phyloP scores from a whole-genome alignment of 2,888 invertebrate genomes.

The Protodeltote pygarga region DNA sequence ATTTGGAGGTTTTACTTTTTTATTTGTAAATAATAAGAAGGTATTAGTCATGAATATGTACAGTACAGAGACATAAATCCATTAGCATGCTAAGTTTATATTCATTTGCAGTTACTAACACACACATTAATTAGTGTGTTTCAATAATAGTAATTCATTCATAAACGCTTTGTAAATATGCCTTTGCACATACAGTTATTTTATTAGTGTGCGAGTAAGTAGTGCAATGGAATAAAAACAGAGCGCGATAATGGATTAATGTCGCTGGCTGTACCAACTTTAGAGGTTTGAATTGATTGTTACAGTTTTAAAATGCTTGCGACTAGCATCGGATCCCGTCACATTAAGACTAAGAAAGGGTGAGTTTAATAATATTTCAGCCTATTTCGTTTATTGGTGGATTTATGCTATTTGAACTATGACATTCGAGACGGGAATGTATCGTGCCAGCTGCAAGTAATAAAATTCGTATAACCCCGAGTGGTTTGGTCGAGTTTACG shows the following conservation, averaged over 20 bases:
- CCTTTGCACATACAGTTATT: too few relatives aligned
- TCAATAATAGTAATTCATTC: too few relatives aligned
- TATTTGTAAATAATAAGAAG: neutral
- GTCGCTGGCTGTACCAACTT: neutral
- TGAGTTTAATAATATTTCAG: constrained; percentile 81
- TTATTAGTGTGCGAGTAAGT: too few relatives aligned
- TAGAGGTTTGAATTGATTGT: constrained; percentile 67
- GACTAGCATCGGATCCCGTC: constrained; percentile 96
- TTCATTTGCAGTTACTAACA: too few relatives aligned
- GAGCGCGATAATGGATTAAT: too few relatives aligned
- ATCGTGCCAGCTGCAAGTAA: constrained; percentile 64
- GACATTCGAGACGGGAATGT: constrained; percentile 52
- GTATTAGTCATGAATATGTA: neutral
- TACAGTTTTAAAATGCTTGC: constrained; percentile 97
- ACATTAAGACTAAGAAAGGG: constrained; percentile 96
- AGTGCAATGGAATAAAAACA: too few relatives aligned
- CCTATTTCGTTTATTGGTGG: constrained; percentile 37
- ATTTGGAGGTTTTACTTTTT: constrained; percentile 23
- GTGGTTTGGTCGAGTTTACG: constrained; percentile 69
- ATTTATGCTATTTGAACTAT: constrained; percentile 55
- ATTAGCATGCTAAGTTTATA: too few relatives aligned
- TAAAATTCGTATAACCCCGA: constrained; percentile 73
- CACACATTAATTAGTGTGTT: too few relatives aligned
- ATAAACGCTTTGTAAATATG: too few relatives aligned
- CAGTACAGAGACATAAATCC: too few relatives aligned